phyloP scores from a whole-genome alignment of 2,113 vertebrate species.

The Cromileptes altivelis region DNA sequence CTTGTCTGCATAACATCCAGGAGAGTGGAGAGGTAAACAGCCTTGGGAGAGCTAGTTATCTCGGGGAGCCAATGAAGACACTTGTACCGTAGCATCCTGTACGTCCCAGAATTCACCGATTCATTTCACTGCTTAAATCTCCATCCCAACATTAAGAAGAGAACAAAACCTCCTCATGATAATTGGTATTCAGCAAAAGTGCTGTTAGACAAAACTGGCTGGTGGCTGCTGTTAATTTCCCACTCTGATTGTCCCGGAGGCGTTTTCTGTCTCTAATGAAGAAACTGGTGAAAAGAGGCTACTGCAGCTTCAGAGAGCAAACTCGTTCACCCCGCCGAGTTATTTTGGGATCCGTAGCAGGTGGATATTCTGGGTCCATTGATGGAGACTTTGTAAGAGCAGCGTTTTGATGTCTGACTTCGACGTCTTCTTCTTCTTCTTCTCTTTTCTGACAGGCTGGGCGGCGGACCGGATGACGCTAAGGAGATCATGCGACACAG shows the following conservation, averaged over 20 bases:
- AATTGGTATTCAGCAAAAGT: neutral
- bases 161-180: slow-evolving; percentile 1
- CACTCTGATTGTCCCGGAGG: slow-evolving; percentile 35
- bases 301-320: slow-evolving; percentile 46
- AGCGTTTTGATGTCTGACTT: slow-evolving; percentile 46
- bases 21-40: no score
- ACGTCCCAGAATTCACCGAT: neutral
- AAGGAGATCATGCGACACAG: slow-evolving; percentile 98
- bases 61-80: no score
- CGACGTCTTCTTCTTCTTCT: slow-evolving; percentile 8
- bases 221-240: slow-evolving; percentile 34
- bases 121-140: neutral
- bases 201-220: slow-evolving; percentile 15
- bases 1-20: no score
- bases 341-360: slow-evolving; percentile 69
- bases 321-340: slow-evolving; percentile 57
- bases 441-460: slow-evolving; percentile 84
- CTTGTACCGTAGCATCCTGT: no score
- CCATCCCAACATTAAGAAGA: neutral
- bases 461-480: slow-evolving; percentile 95
- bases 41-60: no score
- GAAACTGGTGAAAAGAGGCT: slow-evolving; percentile 36
- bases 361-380: slow-evolving; percentile 72
- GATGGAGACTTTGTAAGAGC: slow-evolving; percentile 62
- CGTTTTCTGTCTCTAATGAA: slow-evolving; percentile 40